phyloP scores from a whole-genome alignment of 2,888 invertebrate species.

The Nemapogon koenigi region DNA sequence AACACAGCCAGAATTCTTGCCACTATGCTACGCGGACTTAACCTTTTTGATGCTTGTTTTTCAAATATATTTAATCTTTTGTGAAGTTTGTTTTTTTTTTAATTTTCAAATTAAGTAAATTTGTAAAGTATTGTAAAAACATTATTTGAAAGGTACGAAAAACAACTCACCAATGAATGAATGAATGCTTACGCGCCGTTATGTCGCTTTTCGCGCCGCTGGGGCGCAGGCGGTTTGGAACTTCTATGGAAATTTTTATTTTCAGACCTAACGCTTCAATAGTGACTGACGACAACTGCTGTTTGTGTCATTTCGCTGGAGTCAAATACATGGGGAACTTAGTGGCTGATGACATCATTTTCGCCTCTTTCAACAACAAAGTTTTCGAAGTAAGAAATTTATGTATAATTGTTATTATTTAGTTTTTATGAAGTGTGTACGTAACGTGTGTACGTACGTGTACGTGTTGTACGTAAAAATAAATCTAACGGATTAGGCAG shows the following conservation, averaged over 20 bases:
- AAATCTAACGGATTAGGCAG: too few relatives aligned
- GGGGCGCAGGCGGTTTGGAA: not conserved
- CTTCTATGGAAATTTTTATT: conserved; percentile 4
- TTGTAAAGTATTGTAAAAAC: not conserved
- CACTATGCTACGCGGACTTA: too few relatives aligned
- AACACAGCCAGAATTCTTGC: too few relatives aligned
- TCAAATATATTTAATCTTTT: not conserved
- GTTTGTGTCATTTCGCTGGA: conserved; percentile 85
- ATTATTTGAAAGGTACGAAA: too few relatives aligned
- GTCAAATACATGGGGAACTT: conserved; percentile 80
- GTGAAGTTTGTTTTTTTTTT: not conserved
- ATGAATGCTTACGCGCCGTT: not conserved
- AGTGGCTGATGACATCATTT: conserved; percentile 80
- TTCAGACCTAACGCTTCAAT: conserved; percentile 62
- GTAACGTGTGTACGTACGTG: too few relatives aligned
- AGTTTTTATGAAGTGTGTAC: too few relatives aligned
- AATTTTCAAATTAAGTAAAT: not conserved
- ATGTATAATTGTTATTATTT: too few relatives aligned
- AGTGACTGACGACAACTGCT: conserved; percentile 89
- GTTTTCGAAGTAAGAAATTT: conserved; percentile 82
- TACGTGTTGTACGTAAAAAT: too few relatives aligned
- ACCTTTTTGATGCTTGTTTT: too few relatives aligned
- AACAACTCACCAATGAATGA: too few relatives aligned
- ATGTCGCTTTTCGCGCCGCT: not conserved
- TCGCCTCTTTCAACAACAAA: conserved; percentile 85